phyloP scores from a whole-genome alignment of 2,888 invertebrate genomes.

The Archips crataeganus region DNA sequence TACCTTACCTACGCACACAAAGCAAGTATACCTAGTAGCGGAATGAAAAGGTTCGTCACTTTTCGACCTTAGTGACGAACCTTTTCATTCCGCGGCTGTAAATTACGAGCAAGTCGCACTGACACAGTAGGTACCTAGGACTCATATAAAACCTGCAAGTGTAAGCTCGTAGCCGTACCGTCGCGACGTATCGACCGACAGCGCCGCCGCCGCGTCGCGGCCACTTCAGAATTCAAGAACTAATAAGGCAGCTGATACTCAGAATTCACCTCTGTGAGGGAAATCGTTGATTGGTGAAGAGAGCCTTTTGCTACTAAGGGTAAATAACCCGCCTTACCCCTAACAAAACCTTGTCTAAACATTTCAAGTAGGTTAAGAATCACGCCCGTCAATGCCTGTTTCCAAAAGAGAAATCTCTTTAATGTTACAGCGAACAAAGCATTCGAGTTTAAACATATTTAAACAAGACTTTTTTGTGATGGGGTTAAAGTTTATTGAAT shows the following conservation, averaged over 20 bases:
- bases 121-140: constrained; percentile 1
- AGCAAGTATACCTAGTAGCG: background rate
- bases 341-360: too few relatives aligned
- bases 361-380: too few relatives aligned
- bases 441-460: too few relatives aligned
- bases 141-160: constrained; percentile 12
- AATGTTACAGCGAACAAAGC: too few relatives aligned
- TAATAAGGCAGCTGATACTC: constrained; percentile 11
- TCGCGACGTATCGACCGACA: constrained; percentile 77
- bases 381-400: too few relatives aligned
- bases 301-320: background rate
- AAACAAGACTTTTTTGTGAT: too few relatives aligned
- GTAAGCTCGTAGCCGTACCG: constrained; percentile 47
- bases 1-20: background rate
- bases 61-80: too few relatives aligned
- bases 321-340: background rate
- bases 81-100: background rate
- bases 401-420: background rate
- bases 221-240: constrained; percentile 35
- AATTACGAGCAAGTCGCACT: background rate
- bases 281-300: background rate
- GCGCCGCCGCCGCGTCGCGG: constrained; percentile 49
- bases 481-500: too few relatives aligned
- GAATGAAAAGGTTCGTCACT: too few relatives aligned
- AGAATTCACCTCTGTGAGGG: background rate